Conservation (phyloP, 2,797 vertebrate species). For the Gymnoscopelus braueri region DNA sequence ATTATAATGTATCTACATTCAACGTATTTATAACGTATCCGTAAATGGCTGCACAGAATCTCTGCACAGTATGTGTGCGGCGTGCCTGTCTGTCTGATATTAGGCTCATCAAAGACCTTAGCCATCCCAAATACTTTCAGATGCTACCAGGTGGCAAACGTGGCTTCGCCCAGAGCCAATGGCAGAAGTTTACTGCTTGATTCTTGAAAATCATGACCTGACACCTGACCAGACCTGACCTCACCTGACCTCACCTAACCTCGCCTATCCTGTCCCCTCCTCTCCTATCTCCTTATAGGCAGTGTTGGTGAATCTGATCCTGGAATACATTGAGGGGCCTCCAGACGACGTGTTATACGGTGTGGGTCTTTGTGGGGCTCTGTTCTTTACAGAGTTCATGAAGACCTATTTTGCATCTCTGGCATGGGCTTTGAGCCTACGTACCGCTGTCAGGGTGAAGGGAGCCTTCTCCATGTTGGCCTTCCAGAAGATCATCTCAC, state of each 20-base stretch:
- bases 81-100: too few species aligned
- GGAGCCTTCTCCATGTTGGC: slow-evolving; percentile 79
- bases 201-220: too few species aligned
- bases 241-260: not conserved
- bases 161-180: too few species aligned
- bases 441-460: slow-evolving; percentile 81
- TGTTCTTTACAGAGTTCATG: slow-evolving; percentile 79
- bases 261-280: not conserved
- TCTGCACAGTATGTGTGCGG: too few species aligned
- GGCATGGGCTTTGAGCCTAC: slow-evolving; percentile 83
- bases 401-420: slow-evolving; percentile 78
- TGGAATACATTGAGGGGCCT: slow-evolving; percentile 61
- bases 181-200: too few species aligned
- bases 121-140: too few species aligned
- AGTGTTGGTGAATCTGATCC: slow-evolving; percentile 80
- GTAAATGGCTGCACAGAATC: too few species aligned
- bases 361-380: slow-evolving; percentile 76
- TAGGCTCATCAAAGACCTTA: too few species aligned
- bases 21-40: too few species aligned
- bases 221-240: too few species aligned
- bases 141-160: too few species aligned
- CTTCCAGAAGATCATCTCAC: slow-evolving; percentile 82
- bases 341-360: slow-evolving; percentile 50
- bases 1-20: too few species aligned
- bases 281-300: slow-evolving; percentile 65